Conservation (phyloP, 2,888 invertebrate genomes). For the Busseola fusca region DNA sequence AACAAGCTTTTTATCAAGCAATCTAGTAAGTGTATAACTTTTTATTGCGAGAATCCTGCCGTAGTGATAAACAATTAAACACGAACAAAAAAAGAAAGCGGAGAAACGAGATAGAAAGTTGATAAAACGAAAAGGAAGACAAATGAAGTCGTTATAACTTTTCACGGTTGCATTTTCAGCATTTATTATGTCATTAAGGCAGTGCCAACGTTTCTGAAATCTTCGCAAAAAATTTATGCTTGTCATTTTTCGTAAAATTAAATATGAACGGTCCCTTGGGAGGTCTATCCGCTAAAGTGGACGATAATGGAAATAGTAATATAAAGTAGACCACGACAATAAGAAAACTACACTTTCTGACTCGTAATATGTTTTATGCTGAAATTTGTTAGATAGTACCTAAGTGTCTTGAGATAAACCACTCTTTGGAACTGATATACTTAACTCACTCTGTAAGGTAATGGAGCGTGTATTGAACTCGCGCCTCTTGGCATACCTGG, state of each 20-base stretch:
- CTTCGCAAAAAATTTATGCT: slow-evolving; percentile 34
- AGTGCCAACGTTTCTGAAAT: slow-evolving; percentile 35
- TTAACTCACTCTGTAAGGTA: too few relatives aligned
- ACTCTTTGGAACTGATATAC: not conserved
- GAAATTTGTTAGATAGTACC: not conserved
- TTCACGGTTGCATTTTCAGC: slow-evolving; percentile 52
- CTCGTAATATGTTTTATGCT: not conserved
- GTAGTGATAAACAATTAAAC: slow-evolving; percentile 1
- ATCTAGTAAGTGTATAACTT: not conserved
- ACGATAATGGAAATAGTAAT: not conserved
- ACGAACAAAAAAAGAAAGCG: slow-evolving; percentile 5
- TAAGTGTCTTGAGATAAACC: not conserved
- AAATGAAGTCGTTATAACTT: slow-evolving; percentile 52
- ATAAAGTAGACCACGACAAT: not conserved
- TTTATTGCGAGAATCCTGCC: not conserved
- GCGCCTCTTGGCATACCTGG: too few relatives aligned
- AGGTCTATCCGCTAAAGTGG: not conserved
- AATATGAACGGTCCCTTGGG: not conserved
- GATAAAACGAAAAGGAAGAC: slow-evolving; percentile 29
- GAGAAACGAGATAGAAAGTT: slow-evolving; percentile 15
- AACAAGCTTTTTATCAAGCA: not conserved
- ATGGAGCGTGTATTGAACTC: too few relatives aligned
- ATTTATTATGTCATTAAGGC: slow-evolving; percentile 53
- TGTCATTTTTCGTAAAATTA: slow-evolving; percentile 33
- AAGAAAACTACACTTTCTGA: not conserved